Evolutionary conservation across 2,113 vertebrate genomes (phyloP).

Genomic region (Serilophus lunatus): DNA sequence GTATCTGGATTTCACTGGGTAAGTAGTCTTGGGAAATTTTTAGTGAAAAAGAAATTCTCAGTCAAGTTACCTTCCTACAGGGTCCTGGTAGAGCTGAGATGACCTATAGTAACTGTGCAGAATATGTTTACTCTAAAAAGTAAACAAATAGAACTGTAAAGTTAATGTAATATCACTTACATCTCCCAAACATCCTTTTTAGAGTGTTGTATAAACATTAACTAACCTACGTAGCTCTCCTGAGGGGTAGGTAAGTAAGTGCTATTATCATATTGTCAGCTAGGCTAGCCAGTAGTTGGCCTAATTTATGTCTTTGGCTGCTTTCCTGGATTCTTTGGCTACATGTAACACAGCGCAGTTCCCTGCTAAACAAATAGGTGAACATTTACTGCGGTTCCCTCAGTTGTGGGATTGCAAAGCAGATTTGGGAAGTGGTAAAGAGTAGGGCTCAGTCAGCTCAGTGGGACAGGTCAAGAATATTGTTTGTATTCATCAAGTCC

Average conservation of each 20-base stretch:
- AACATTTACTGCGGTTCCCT: not conserved
- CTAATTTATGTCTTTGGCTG: constrained; percentile 44
- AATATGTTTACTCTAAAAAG: not conserved
- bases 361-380: constrained; percentile 20
- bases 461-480: not conserved
- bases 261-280: constrained; percentile 43
- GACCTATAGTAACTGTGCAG: not conserved
- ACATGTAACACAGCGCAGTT: not conserved
- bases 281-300: not conserved
- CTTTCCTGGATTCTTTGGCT: constrained; percentile 41
- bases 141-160: constrained; percentile 30
- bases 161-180: not conserved
- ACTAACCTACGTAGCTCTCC: constrained; percentile 5
- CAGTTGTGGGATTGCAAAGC: not conserved
- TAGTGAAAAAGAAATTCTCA: not conserved
- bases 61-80: not conserved
- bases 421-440: not conserved
- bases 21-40: not conserved
- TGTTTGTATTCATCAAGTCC: not conserved
- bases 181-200: constrained; percentile 26
- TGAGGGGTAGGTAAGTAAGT: not conserved
- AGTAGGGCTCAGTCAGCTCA: not conserved
- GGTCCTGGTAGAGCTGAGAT: not conserved
- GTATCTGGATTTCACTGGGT: not conserved
- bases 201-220: constrained; percentile 31